Conservation (phyloP, 1,140 invertebrate species). For the Apis cerana region DNA sequence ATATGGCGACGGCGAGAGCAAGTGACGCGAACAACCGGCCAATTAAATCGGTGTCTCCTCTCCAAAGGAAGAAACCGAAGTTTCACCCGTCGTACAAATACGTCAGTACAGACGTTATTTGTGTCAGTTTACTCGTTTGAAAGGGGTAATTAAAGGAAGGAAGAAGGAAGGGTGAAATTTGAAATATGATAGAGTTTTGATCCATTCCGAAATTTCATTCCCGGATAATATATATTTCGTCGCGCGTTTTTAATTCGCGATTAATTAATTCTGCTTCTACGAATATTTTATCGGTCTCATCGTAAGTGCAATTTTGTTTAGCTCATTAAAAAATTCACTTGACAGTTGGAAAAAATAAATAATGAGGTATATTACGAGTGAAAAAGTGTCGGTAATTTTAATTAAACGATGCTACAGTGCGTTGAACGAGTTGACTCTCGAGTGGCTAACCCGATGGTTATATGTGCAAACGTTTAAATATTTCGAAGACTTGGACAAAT, state of each 20-base stretch:
- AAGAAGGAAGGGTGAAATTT: not conserved
- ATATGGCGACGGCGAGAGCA: slow-evolving; percentile 47
- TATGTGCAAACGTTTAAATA: not conserved
- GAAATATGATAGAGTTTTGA: not conserved
- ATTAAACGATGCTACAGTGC: slow-evolving; percentile 12
- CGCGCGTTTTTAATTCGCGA: not conserved
- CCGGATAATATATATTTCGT: not conserved
- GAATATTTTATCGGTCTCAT: not conserved
- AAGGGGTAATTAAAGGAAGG: not conserved
- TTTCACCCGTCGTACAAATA: not conserved
- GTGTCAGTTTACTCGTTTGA: not conserved
- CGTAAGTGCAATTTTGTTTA: slow-evolving; percentile 8
- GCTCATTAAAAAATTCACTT: slow-evolving; percentile 31
- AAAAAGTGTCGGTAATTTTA: slow-evolving; percentile 2
- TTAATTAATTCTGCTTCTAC: slow-evolving; percentile 14
- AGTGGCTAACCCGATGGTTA: not conserved
- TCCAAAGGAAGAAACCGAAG: slow-evolving; percentile 25
- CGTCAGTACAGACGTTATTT: too few species aligned
- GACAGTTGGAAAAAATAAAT: not conserved
- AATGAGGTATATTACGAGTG: slow-evolving; percentile 8
- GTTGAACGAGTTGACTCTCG: not conserved
- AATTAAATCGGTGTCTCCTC: slow-evolving; percentile 51
- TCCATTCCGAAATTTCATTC: not conserved
- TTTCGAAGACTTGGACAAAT: slow-evolving; percentile 14
- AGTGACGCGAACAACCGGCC: slow-evolving; percentile 53